A percentile compares a stretch with the other conserved stretches of the same genome.
Evolutionary conservation across 1,140 invertebrate genomes (phyloP).

Genomic region (Formica selysi): DNA sequence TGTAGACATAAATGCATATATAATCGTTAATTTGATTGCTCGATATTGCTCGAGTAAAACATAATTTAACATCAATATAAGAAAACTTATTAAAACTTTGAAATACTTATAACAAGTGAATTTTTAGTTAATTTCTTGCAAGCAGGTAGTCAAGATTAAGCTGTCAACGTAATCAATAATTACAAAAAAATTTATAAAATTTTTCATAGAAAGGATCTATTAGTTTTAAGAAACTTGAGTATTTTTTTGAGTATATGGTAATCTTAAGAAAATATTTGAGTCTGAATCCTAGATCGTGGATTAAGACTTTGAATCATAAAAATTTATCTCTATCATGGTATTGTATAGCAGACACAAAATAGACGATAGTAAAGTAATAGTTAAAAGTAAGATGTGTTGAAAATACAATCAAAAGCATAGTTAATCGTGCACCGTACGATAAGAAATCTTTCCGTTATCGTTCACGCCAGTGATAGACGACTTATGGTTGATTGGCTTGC

Average conservation of each 20-base stretch:
- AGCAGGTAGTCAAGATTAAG: not conserved
- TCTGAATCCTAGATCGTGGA: not conserved
- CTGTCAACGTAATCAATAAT: not conserved
- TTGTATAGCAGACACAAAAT: not conserved
- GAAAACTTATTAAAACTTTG: not conserved
- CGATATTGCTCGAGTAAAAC: conserved; percentile 1
- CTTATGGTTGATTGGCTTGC: conserved; percentile 87
- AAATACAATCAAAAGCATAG: not conserved
- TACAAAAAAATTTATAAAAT: not conserved
- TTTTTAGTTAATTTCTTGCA: not conserved
- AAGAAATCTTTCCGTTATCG: conserved; percentile 90
- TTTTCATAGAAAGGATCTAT: not conserved
- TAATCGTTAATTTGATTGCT: too few relatives aligned
- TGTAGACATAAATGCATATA: conserved; percentile 34
- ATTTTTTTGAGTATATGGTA: not conserved
- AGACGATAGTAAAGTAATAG: not conserved
- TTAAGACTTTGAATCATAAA: conserved; percentile 22
- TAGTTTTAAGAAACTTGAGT: conserved; percentile 31
- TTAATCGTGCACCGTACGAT: conserved; percentile 87
- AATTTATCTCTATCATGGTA: not conserved
- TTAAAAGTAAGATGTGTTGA: not conserved
- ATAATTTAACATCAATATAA: not conserved
- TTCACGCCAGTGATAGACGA: conserved; percentile 89
- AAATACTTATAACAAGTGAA: not conserved
- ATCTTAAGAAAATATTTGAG: conserved; percentile 37